A percentile compares a stretch with the other conserved stretches of the same genome.
Conservation (phyloP, 2,888 invertebrate species). For the Nemurella pictetii region DNA sequence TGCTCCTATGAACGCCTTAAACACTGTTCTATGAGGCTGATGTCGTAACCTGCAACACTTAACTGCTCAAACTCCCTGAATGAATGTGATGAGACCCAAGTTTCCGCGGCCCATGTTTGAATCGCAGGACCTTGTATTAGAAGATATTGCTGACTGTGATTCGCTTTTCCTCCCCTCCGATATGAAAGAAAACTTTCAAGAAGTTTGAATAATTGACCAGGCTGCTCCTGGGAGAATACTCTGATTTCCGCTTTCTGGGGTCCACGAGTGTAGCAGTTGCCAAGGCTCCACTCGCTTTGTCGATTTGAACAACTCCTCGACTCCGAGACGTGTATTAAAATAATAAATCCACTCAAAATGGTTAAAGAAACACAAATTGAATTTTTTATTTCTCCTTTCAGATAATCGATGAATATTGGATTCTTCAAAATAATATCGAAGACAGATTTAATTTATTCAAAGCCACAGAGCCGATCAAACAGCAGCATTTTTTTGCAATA, state of each 20-base stretch:
- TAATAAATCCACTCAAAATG: conserved; percentile 14
- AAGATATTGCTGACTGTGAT: conserved; percentile 32
- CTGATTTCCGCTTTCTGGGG: conserved; percentile 18
- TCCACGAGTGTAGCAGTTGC: conserved; percentile 20
- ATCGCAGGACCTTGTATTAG: conserved; percentile 18
- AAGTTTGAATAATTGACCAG: conserved; percentile 36
- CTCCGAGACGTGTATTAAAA: conserved; percentile 17
- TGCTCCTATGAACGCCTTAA: no score
- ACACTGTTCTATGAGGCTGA: no score
- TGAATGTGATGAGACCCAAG: conserved; percentile 30
- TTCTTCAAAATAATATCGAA: neutral
- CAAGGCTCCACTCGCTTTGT: neutral
- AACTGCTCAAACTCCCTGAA: no score
- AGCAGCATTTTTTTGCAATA: conserved; percentile 30
- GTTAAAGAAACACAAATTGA: neutral
- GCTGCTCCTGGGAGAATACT: conserved; percentile 22
- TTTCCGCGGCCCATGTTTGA: no score
- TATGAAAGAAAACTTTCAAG: conserved; percentile 29
- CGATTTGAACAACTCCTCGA: neutral
- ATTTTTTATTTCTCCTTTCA: conserved; percentile 3
- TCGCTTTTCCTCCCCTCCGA: conserved; percentile 25
- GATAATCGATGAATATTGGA: conserved; percentile 4
- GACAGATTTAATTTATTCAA: conserved; percentile 36
- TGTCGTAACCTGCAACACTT: no score
- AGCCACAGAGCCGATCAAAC: conserved; percentile 20